phyloP scores from a whole-genome alignment of 2,797 vertebrate genomes.

The Lophura swinhoii region DNA sequence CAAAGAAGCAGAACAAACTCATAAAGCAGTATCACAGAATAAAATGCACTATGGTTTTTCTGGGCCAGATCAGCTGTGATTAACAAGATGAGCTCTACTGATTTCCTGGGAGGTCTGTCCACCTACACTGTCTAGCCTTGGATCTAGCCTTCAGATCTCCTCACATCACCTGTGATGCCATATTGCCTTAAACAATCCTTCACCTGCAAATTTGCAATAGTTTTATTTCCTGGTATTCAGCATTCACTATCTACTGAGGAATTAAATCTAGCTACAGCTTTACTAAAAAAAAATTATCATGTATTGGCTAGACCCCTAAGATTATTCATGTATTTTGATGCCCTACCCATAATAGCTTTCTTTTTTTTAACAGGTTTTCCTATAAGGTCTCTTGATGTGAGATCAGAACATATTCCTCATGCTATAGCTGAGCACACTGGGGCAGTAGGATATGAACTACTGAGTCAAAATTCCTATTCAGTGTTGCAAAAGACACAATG shows the following conservation, averaged over 20 bases:
- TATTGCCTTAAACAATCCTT: neutral
- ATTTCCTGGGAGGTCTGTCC: neutral
- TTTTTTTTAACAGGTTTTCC: neutral
- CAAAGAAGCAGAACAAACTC: slow-evolving; percentile 9
- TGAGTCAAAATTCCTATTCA: neutral
- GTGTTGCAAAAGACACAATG: neutral
- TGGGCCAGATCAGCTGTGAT: neutral
- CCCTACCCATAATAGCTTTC: neutral
- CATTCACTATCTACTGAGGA: neutral
- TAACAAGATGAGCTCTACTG: neutral
- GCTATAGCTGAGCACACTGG: neutral
- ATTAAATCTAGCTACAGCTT: neutral
- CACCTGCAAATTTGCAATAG: neutral
- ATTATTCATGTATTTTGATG: neutral
- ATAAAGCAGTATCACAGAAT: neutral
- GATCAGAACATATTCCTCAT: neutral
- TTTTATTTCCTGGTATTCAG: neutral
- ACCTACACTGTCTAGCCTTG: neutral
- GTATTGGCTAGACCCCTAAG: neutral
- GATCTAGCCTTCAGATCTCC: neutral
- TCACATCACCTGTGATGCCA: neutral
- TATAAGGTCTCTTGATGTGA: neutral
- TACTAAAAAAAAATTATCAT: neutral
- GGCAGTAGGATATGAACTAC: neutral
- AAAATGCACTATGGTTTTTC: neutral